Conservation (phyloP, 2,888 invertebrate genomes). For the Prosapia bicincta region DNA sequence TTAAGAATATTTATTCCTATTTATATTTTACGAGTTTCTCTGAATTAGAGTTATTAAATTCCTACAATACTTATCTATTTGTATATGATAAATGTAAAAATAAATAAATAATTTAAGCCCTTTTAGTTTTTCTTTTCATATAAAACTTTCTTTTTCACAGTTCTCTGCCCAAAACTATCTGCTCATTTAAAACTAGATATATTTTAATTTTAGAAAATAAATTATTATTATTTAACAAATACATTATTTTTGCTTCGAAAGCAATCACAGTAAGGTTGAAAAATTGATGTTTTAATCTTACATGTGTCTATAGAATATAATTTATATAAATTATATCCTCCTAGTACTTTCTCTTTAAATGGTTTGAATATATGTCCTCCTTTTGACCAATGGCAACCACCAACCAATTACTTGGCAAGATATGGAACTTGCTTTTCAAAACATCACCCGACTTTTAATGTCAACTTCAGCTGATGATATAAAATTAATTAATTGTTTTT, state of each 20-base stretch:
- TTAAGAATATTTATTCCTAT: background rate
- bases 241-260: background rate
- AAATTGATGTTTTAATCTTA: no score
- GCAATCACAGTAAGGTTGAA: background rate
- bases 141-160: conserved; percentile 2
- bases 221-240: background rate
- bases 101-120: conserved; percentile 5
- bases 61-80: background rate
- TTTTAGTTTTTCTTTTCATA: background rate
- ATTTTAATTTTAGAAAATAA: background rate
- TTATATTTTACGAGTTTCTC: background rate
- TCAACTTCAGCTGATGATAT: no score
- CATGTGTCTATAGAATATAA: no score
- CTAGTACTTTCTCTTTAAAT: no score
- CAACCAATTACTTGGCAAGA: no score
- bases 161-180: background rate
- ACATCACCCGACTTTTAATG: no score
- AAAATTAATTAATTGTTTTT: no score
- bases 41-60: background rate
- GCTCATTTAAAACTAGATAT: background rate
- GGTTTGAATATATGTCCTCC: no score
- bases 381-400: no score
- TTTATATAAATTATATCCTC: no score
- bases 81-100: background rate
- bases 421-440: no score